Percentiles rank a stretch among this genome's conserved stretches.
phyloP scores from a whole-genome alignment of 1,140 invertebrate genomes.

The Lanistes nyassanus region DNA sequence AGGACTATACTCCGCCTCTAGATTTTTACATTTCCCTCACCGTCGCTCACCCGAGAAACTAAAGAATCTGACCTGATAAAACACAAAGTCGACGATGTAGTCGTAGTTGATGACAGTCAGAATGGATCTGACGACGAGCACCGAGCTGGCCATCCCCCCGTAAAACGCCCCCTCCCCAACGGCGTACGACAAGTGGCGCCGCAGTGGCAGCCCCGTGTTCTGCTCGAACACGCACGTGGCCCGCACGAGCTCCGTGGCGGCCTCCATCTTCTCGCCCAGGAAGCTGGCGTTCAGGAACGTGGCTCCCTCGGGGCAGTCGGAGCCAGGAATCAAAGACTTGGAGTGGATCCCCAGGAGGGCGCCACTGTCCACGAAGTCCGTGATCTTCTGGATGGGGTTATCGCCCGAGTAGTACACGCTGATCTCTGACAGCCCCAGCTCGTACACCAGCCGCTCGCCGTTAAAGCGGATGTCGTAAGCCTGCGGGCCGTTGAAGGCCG shows the following conservation, averaged over 20 bases:
- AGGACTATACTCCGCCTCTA: too few species aligned
- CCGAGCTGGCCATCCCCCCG: conserved; percentile 48
- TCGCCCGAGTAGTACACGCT: conserved; percentile 50
- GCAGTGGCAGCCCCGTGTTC: conserved; percentile 49
- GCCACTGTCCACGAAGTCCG: conserved; percentile 42
- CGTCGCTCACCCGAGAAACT: too few species aligned
- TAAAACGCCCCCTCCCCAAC: conserved; percentile 38
- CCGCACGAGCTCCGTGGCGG: conserved; percentile 18
- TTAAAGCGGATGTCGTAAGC: conserved; percentile 49
- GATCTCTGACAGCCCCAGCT: conserved; percentile 51
- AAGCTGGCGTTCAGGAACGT: conserved; percentile 40
- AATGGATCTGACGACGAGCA: conserved; percentile 48
- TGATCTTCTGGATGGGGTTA: conserved; percentile 37
- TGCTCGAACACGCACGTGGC: conserved; percentile 60
- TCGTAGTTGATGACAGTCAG: conserved; percentile 56
- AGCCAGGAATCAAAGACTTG: conserved; percentile 39
- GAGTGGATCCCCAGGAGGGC: conserved; percentile 35
- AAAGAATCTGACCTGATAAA: conserved; percentile 47
- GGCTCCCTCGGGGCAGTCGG: conserved; percentile 49
- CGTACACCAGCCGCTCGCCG: conserved; percentile 49
- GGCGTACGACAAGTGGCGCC: conserved; percentile 45
- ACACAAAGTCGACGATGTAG: conserved; percentile 58
- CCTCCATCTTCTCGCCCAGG: conserved; percentile 32
- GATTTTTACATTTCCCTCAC: too few species aligned
- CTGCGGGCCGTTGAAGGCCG: conserved; percentile 42